Evolutionary conservation across 2,888 invertebrate species (phyloP).

Genomic region (Ennomos quercinarius): DNA sequence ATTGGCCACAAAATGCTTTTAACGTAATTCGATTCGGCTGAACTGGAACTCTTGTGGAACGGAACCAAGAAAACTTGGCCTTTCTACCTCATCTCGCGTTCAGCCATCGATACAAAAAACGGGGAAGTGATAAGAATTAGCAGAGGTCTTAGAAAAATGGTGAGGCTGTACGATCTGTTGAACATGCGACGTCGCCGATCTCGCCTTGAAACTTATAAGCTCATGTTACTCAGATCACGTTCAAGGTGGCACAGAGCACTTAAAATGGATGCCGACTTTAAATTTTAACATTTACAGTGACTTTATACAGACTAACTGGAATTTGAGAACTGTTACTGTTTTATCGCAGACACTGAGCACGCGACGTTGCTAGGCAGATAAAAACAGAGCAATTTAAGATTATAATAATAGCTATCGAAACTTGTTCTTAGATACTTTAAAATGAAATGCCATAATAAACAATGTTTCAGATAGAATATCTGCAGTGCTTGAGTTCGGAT

Average conservation of each 20-base stretch:
- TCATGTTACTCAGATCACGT: conserved; percentile 83
- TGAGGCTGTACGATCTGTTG: conserved; percentile 53
- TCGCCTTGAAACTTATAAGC: conserved; percentile 79
- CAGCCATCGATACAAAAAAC: conserved; percentile 46
- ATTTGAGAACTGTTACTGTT: conserved; percentile 51
- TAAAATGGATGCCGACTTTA: conserved; percentile 58
- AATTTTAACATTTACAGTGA: conserved; percentile 59
- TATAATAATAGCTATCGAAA: conserved; percentile 56
- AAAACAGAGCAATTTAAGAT: conserved; percentile 38
- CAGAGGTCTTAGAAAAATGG: conserved; percentile 66
- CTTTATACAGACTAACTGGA: conserved; percentile 45
- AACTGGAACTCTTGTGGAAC: conserved; percentile 74
- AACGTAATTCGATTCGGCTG: conserved; percentile 81
- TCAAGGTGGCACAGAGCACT: conserved; percentile 75
- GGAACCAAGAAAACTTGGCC: conserved; percentile 65
- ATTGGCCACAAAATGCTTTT: conserved; percentile 81
- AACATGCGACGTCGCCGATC: conserved; percentile 67
- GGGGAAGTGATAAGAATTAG: conserved; percentile 54
- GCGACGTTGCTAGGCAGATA: conserved; percentile 40
- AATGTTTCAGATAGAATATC: conserved; percentile 57
- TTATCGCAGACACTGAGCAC: conserved; percentile 40
- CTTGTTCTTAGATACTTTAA: conserved; percentile 53
- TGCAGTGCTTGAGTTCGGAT: conserved; percentile 61
- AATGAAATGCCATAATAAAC: conserved; percentile 58
- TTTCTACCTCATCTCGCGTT: conserved; percentile 51